phyloP scores from a whole-genome alignment of 2,888 invertebrate genomes.

The Pandemis corylana region DNA sequence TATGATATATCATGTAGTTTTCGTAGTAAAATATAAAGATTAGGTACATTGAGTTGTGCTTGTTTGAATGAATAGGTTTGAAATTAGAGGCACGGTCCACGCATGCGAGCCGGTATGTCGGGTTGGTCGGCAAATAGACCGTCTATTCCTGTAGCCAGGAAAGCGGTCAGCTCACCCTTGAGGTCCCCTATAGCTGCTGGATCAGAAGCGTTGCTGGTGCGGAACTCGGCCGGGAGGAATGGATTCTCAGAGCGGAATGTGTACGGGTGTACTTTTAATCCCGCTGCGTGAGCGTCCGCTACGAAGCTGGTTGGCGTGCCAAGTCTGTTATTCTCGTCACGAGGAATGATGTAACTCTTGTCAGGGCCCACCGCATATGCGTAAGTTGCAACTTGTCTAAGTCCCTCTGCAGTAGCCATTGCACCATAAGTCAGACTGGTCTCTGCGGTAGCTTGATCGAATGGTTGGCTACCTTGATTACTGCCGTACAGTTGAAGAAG shows the following conservation, averaged over 20 bases:
- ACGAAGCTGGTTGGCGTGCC: conserved; percentile 68
- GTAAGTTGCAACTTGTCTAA: conserved; percentile 70
- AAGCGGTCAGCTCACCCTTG: conserved; percentile 65
- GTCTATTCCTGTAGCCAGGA: conserved; percentile 70
- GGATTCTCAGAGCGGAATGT: conserved; percentile 75
- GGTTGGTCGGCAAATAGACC: conserved; percentile 77
- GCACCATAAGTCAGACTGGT: conserved; percentile 68
- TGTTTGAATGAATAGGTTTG: not conserved
- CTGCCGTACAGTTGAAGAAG: conserved; percentile 68
- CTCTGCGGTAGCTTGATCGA: conserved; percentile 63
- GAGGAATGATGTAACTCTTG: conserved; percentile 72
- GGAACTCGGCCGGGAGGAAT: conserved; percentile 70
- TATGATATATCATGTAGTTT: no score
- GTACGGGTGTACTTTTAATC: conserved; percentile 75
- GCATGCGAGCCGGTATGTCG: conserved; percentile 63
- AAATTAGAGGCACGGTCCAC: conserved; percentile 54
- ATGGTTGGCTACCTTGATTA: conserved; percentile 57
- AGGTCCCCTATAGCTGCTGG: conserved; percentile 62
- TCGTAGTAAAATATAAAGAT: no score
- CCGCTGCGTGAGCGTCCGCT: conserved; percentile 67
- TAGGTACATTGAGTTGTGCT: not conserved
- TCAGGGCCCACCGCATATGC: conserved; percentile 77
- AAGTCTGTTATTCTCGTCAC: conserved; percentile 60
- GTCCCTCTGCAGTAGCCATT: conserved; percentile 73
- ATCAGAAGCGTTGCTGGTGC: conserved; percentile 55